Conservation (phyloP, 2,113 vertebrate species). For the Stomatorhinus ivindoensis region DNA sequence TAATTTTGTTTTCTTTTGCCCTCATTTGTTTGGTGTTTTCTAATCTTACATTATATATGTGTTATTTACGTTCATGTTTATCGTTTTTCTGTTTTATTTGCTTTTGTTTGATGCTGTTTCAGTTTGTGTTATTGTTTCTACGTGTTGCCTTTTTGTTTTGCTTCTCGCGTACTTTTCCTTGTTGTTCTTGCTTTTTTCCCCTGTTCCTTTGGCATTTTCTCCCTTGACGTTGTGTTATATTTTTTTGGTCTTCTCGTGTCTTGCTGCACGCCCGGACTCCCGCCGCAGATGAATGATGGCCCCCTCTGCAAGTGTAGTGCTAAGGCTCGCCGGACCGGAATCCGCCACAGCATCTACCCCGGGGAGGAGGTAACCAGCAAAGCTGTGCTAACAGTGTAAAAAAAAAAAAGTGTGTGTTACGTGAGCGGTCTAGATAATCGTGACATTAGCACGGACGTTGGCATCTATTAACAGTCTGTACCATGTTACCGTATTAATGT, state of each 20-base stretch:
- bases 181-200: neutral
- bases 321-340: constrained; percentile 90
- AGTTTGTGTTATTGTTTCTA: neutral
- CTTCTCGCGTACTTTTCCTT: neutral
- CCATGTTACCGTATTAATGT: neutral
- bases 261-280: constrained; percentile 20
- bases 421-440: neutral
- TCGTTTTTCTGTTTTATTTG: neutral
- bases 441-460: neutral
- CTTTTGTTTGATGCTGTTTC: neutral
- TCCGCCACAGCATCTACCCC: constrained; percentile 96
- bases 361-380: constrained; percentile 79
- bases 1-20: neutral
- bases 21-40: neutral
- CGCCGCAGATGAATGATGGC: constrained; percentile 91
- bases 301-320: constrained; percentile 96
- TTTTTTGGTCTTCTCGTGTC: neutral
- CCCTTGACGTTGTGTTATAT: neutral
- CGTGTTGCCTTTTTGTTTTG: neutral
- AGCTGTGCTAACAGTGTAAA: neutral
- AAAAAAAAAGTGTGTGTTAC: neutral
- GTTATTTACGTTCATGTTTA: neutral
- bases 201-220: neutral
- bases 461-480: neutral
- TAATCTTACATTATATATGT: neutral